Base-by-base conservation (phyloP, 1,140 invertebrate genomes). In the Anagrus nilaparvatae region DNA sequence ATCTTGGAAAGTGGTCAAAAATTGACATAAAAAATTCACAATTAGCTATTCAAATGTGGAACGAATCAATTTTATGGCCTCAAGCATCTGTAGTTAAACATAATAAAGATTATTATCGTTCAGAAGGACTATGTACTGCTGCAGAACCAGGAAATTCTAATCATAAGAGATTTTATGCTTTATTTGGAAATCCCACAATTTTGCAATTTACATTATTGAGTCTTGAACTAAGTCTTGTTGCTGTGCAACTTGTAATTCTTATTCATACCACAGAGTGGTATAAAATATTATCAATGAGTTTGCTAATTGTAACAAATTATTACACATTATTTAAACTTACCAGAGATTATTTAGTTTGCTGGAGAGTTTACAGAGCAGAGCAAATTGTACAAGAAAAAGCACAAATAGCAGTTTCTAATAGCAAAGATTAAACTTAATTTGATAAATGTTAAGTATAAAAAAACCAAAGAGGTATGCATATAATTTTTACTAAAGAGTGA, bases 301-400 rank as follows among this genome's bases (percentile, higher is more conserved):
- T 93, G 23, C 69, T 96, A 18, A 73, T 94, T 8, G 81, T 91
- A 54, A 84, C 87, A 33, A 95, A 94, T 63, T 93, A 93, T 65
- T 85, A 90, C 51, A 84, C 88, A 1, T 72, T 97, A 5, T 96
- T 89, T 53, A 93, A 93, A 67, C 70, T 94, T 37, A 70, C 82
- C 4, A 72, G 91, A 38, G 89, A 96, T 61, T 87, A 84, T 61
- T 65, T 93, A 1, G 77, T 95, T 27, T 80, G 89, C 42, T 83
- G 78, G 69, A 82, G 81, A 58, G 75, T 89, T 5, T 90, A 89
- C 54, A 76, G 78, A 52, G 74, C 81, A 0, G 84, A 89, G 63
- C 71, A 75, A 50, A 70, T 78, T 49, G 75, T 83, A 50, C 78
- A 82, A 56, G 74, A 78, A 39, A 63, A 59, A 30, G 23, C 51